These are phyloP conservation scores for Apogon hyalosoma DNA, from an alignment of 2,797 vertebrate species.

Conservation along the genomic window DNA sequence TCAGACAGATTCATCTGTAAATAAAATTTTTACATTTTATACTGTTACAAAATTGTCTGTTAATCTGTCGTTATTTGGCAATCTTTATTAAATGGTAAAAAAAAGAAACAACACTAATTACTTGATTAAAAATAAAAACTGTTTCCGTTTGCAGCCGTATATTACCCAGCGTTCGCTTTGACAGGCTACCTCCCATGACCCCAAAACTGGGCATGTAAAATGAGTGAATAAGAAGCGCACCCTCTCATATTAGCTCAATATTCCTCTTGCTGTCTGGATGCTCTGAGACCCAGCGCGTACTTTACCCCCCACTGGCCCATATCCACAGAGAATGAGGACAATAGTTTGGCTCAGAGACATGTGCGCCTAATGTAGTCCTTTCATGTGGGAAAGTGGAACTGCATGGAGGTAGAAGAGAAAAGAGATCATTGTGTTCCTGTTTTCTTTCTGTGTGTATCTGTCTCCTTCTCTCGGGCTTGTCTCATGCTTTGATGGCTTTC, in stretches of 20 bases:
- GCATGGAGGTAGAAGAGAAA: conserved; percentile 56
- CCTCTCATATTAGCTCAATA: conserved; percentile 52
- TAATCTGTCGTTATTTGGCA: too few relatives aligned
- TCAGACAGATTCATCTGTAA: too few relatives aligned
- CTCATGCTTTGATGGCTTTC: conserved; percentile 17
- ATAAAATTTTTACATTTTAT: too few relatives aligned
- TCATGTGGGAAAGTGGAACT: conserved; percentile 72
- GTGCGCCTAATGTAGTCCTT: conserved; percentile 77
- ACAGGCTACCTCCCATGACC: conserved; percentile 2
- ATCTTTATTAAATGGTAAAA: too few relatives aligned
- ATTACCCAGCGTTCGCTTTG: not conserved
- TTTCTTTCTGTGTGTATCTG: conserved; percentile 28
- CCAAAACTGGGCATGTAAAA: conserved; percentile 25
- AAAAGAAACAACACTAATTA: too few relatives aligned
- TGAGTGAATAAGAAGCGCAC: conserved; percentile 38
- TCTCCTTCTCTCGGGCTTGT: conserved; percentile 28
- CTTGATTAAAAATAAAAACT: too few relatives aligned
- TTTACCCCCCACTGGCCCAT: conserved; percentile 75
- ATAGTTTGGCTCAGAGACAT: conserved; percentile 78
- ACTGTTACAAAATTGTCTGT: too few relatives aligned
- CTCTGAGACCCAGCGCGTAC: conserved; percentile 50
- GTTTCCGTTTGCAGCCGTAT: not conserved
- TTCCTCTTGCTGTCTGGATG: conserved; percentile 63
- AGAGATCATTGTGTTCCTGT: conserved; percentile 53
- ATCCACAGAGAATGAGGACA: conserved; percentile 81